Base-by-base conservation (phyloP, 2,113 vertebrate genomes). In the Corythornis madagascariensis region DNA sequence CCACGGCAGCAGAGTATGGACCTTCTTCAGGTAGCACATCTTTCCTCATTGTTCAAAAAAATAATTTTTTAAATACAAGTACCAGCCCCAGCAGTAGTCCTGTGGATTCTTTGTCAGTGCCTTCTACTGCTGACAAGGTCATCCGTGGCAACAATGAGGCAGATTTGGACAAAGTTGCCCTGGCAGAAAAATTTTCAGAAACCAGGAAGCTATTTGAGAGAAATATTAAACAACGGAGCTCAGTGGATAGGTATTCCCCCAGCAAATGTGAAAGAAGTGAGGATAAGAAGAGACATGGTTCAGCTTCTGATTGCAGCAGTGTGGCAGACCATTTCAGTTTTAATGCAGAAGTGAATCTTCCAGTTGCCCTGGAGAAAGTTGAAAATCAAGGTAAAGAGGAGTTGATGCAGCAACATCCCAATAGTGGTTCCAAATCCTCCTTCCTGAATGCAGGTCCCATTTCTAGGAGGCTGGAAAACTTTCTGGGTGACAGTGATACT, bases 121-220 rank as follows among this genome's bases (percentile, higher is more conserved):
- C 94, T 50, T 96, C 93, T 25, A 86, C 71, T 91, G 63, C 97
- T 10, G 98, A 98, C 75, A 98, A 97, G 96, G 95, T 97, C 65
- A 97, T 97, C 66, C 98, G 98, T 90, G 97, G 97, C 59, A 94
- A 38, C 0, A 98, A 99, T 93, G 98, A 99, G 82, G 97, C 95
- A 35, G 98, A 99, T 90, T 97, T 99, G 85, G 99, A 99, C 95
- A 99, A 99, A 97, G 97, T 97, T 89, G 96, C 98, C 57, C 92
- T 99, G 94, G 98, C 99, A 40, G 98, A 99, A 94, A 99, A 99
- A 78, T 99, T 99, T 97, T 98, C 98, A 1, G 98, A 98, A 86
- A 98, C 99, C 25, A 98, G 99, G 90, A 99, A 99, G 95, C 97
- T 99, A 13, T 99, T 99, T 53, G 98, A 99, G 97, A 98, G 98